Evolutionary conservation across 1,140 invertebrate species (phyloP).

Genomic region (Thaumetopoea pityocampa): DNA sequence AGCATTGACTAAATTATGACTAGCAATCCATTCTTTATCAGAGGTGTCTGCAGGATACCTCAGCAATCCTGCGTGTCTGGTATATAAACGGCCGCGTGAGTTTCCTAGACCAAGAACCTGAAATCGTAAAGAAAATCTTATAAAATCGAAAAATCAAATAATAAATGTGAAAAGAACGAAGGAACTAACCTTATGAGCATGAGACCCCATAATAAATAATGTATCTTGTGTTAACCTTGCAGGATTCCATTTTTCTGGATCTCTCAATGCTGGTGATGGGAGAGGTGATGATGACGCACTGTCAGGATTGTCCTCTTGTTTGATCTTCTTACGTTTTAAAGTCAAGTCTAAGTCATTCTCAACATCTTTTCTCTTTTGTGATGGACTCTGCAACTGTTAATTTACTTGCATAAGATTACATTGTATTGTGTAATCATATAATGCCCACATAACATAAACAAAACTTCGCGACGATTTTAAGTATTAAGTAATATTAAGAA

Average conservation of each 20-base stretch:
- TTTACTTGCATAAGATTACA: background rate
- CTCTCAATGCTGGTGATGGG: slow-evolving; percentile 45
- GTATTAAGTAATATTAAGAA: no score
- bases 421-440: background rate
- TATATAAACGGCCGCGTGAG: slow-evolving; percentile 84
- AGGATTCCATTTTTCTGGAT: slow-evolving; percentile 84
- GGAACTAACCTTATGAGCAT: slow-evolving; percentile 80
- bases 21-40: slow-evolving; percentile 89
- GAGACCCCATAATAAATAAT: slow-evolving; percentile 88
- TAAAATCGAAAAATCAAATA: slow-evolving; percentile 7
- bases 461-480: no score
- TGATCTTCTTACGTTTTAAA: slow-evolving; percentile 67
- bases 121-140: slow-evolving; percentile 8
- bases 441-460: no score
- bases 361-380: slow-evolving; percentile 78
- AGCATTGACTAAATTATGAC: slow-evolving; percentile 84
- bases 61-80: slow-evolving; percentile 86
- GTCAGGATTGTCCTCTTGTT: slow-evolving; percentile 51
- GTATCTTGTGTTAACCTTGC: slow-evolving; percentile 81
- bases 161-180: background rate
- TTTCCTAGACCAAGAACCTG: slow-evolving; percentile 83
- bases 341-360: slow-evolving; percentile 78
- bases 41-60: slow-evolving; percentile 88
- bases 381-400: slow-evolving; percentile 67
- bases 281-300: slow-evolving; percentile 48